These are phyloP conservation scores for Caenorhabditis panamensis DNA, from an alignment of 2,888 invertebrate species.

Conservation along the genomic window DNA sequence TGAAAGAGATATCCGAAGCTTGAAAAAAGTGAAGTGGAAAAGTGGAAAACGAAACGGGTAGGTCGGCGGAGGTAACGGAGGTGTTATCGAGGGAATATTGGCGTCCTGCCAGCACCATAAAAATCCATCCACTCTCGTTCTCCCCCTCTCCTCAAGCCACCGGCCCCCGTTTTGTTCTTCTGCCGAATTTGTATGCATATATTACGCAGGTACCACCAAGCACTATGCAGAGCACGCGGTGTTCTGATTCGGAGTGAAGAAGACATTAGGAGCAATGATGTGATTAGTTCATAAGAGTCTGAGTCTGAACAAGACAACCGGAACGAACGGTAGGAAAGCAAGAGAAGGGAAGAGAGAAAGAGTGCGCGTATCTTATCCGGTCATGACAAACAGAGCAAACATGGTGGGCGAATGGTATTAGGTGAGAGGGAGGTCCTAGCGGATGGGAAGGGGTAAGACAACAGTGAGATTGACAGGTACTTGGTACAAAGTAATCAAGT, in stretches of 20 bases:
- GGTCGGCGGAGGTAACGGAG: too few relatives aligned
- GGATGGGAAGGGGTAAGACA: conserved; percentile 31
- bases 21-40: conserved; percentile 39
- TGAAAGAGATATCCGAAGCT: not conserved
- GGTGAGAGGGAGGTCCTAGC: conserved; percentile 27
- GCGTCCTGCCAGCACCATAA: conserved; percentile 36
- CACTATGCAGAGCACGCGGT: not conserved
- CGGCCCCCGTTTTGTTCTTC: conserved; percentile 16
- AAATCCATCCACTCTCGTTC: conserved; percentile 31
- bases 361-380: conserved; percentile 45
- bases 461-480: conserved; percentile 50
- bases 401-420: conserved; percentile 27
- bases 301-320: too few relatives aligned
- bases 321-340: not conserved
- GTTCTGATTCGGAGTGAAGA: not conserved
- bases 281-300: too few relatives aligned
- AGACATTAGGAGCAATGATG: too few relatives aligned
- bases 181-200: conserved; percentile 34
- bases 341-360: not conserved
- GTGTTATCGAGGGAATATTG: conserved; percentile 51
- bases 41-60: conserved; percentile 15
- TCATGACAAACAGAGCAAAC: conserved; percentile 50
- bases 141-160: not conserved
- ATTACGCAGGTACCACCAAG: not conserved
- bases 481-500: conserved; percentile 49